Evolutionary conservation across 2,888 invertebrate species (phyloP).

Genomic region (Pandemis heparana): DNA sequence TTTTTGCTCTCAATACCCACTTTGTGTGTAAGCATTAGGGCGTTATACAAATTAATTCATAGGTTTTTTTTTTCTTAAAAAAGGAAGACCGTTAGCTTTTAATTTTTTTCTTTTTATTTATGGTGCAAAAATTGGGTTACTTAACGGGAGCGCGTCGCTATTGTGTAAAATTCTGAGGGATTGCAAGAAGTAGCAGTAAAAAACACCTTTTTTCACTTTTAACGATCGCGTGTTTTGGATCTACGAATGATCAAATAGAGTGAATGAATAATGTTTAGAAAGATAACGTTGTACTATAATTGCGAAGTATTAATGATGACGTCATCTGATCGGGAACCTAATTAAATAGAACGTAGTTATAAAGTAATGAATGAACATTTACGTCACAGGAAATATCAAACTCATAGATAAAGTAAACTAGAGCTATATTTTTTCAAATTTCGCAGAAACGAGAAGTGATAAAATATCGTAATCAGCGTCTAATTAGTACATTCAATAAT

Average conservation of each 20-base stretch:
- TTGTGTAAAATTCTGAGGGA: constrained; percentile 69
- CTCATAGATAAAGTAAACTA: constrained; percentile 35
- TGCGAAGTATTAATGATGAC: constrained; percentile 67
- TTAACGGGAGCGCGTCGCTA: constrained; percentile 77
- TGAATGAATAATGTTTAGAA: constrained; percentile 56
- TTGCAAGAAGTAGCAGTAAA: constrained; percentile 49
- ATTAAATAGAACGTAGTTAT: constrained; percentile 38
- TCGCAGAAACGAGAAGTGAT: constrained; percentile 11
- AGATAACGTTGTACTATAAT: constrained; percentile 68
- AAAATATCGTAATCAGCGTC: neutral
- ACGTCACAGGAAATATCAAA: constrained; percentile 28
- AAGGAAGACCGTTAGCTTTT: constrained; percentile 80
- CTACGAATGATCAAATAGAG: constrained; percentile 44
- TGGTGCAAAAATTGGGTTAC: constrained; percentile 85
- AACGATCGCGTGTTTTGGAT: constrained; percentile 51
- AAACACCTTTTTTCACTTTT: constrained; percentile 39
- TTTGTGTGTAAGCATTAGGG: constrained; percentile 82
- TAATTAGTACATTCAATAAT: neutral
- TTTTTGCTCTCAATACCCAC: constrained; percentile 82
- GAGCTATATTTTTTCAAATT: constrained; percentile 16
- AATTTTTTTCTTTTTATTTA: constrained; percentile 78
- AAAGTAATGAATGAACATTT: constrained; percentile 38
- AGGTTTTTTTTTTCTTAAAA: constrained; percentile 55
- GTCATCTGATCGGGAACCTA: constrained; percentile 32
- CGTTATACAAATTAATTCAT: constrained; percentile 83